Conservation (phyloP, 2,797 vertebrate species). For the Oreochromis grahami region DNA sequence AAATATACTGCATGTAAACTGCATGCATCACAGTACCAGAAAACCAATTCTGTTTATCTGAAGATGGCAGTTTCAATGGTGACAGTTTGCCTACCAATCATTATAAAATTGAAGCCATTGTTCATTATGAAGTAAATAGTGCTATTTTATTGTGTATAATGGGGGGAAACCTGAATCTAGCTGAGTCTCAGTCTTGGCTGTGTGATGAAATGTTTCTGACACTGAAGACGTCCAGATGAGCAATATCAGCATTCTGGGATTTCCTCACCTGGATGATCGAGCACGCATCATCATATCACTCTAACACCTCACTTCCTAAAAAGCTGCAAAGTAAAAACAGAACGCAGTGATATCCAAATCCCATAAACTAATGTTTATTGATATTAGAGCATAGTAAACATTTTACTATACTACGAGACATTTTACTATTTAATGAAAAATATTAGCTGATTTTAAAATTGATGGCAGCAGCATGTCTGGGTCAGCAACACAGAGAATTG, state of each 20-base stretch:
- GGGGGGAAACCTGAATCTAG: neutral
- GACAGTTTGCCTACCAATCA: neutral
- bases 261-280: neutral
- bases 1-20: fast-evolving
- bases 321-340: too few species aligned
- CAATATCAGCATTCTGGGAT: neutral
- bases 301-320: neutral
- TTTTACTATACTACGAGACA: too few species aligned
- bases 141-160: neutral
- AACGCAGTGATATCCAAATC: too few species aligned
- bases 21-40: neutral
- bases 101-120: neutral
- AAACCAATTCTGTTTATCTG: neutral
- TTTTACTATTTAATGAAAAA: too few species aligned
- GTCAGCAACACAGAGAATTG: too few species aligned
- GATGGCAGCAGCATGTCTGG: too few species aligned
- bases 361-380: too few species aligned
- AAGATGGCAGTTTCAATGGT: fast-evolving
- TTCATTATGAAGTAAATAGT: neutral
- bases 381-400: too few species aligned
- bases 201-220: neutral
- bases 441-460: too few species aligned
- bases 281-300: neutral
- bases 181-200: neutral
- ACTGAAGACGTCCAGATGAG: neutral